A percentile compares a stretch with the other conserved stretches of the same genome.
Conservation (phyloP, 2,113 vertebrate species). For the Pangasianodon hypophthalmus region DNA sequence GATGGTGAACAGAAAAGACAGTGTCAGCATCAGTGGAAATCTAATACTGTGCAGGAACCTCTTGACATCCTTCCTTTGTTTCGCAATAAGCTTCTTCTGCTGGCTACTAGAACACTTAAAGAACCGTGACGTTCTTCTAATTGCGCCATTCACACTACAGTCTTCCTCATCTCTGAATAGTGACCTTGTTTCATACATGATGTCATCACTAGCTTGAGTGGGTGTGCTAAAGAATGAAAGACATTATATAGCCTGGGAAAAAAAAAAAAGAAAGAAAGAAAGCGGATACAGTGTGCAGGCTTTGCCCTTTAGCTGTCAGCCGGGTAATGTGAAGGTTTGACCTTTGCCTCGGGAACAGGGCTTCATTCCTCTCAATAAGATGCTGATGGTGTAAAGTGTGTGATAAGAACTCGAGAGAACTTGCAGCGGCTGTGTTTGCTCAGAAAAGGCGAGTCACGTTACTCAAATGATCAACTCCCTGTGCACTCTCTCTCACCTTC, state of each 20-base stretch:
- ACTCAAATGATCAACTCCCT: background rate
- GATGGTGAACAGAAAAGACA: slow-evolving; percentile 26
- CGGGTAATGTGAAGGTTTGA: slow-evolving; percentile 37
- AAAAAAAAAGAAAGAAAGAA: background rate
- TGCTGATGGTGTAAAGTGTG: slow-evolving; percentile 24
- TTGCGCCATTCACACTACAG: background rate
- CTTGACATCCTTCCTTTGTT: background rate
- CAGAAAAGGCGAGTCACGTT: background rate
- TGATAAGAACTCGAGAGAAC: slow-evolving; percentile 9
- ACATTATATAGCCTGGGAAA: background rate
- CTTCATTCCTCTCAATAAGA: slow-evolving; percentile 17
- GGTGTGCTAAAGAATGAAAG: slow-evolving; percentile 9
- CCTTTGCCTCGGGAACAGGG: slow-evolving; percentile 39
- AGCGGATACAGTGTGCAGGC: slow-evolving; percentile 12
- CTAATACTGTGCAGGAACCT: slow-evolving; percentile 53
- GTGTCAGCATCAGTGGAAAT: slow-evolving; percentile 46
- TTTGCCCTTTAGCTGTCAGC: slow-evolving; percentile 29
- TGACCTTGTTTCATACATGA: background rate
- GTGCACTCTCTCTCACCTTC: background rate
- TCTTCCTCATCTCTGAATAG: background rate
- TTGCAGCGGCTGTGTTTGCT: slow-evolving; percentile 14
- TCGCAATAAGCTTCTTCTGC: slow-evolving; percentile 45
- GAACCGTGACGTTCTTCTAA: background rate
- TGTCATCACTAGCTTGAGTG: background rate
- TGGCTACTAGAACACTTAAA: slow-evolving; percentile 45